phyloP scores from a whole-genome alignment of 1,140 invertebrate species.

The Leptinotarsa texana region DNA sequence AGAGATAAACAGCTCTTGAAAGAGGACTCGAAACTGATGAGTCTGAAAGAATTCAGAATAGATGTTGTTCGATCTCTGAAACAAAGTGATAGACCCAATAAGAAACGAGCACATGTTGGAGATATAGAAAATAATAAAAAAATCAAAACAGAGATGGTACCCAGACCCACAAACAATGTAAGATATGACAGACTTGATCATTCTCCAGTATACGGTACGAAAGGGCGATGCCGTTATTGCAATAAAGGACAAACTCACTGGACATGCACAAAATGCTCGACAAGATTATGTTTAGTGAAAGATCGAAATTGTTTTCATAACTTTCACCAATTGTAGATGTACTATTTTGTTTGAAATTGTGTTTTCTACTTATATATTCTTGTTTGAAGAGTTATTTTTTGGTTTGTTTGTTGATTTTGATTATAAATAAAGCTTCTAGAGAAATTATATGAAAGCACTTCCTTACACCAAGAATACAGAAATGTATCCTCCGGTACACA shows the following conservation, averaged over 20 bases:
- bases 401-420: background rate
- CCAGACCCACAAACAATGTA: slow-evolving; percentile 6
- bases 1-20: slow-evolving; percentile 6
- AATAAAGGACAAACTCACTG: slow-evolving; percentile 2
- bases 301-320: slow-evolving; percentile 12
- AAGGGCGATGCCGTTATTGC: slow-evolving; percentile 6
- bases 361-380: background rate
- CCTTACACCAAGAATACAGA: background rate
- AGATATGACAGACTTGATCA: slow-evolving; percentile 9
- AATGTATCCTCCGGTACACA: background rate
- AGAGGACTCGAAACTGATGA: background rate
- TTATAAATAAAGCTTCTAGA: background rate
- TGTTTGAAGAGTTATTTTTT: background rate
- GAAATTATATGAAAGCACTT: background rate
- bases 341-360: slow-evolving; percentile 4
- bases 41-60: slow-evolving; percentile 3
- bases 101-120: background rate
- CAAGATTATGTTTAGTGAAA: background rate
- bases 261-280: slow-evolving; percentile 4
- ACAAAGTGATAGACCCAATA: slow-evolving; percentile 6
- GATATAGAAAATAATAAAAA: slow-evolving; percentile 1
- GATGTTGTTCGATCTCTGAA: slow-evolving; percentile 8
- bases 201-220: slow-evolving; percentile 3
- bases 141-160: background rate
- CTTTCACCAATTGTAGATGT: slow-evolving; percentile 10